Evolutionary conservation across 2,888 invertebrate genomes (phyloP).

Genomic region (Coleophora flavipennella): DNA sequence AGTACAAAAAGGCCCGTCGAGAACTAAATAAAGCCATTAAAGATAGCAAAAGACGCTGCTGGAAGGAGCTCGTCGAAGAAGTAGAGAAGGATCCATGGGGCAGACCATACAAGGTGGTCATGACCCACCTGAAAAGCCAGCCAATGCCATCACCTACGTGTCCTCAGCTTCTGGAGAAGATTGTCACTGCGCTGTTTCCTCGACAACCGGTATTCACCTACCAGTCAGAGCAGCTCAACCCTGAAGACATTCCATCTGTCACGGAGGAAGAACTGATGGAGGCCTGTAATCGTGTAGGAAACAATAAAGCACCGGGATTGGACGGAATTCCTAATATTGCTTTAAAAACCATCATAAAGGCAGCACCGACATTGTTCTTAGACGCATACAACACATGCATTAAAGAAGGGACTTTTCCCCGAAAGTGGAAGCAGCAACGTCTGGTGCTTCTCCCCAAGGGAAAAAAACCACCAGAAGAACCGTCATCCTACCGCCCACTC

Average conservation of each 20-base stretch:
- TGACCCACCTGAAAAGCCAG: not conserved
- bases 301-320: no score
- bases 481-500: no score
- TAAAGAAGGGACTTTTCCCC: no score
- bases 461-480: no score
- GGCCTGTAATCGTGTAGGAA: no score
- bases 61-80: no score
- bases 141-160: not conserved
- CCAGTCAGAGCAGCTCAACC: not conserved
- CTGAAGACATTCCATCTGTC: not conserved
- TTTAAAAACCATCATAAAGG: not conserved
- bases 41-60: not conserved
- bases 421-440: not conserved
- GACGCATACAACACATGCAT: not conserved
- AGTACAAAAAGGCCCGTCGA: conserved; percentile 1
- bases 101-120: no score
- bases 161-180: not conserved
- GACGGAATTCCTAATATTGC: no score
- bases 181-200: not conserved
- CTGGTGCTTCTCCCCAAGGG: not conserved
- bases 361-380: not conserved
- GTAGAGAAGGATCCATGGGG: no score
- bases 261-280: not conserved
- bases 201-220: not conserved
- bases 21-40: conserved; percentile 2